phyloP scores from a whole-genome alignment of 2,113 vertebrate genomes.

The Paramormyrops kingsleyae region DNA sequence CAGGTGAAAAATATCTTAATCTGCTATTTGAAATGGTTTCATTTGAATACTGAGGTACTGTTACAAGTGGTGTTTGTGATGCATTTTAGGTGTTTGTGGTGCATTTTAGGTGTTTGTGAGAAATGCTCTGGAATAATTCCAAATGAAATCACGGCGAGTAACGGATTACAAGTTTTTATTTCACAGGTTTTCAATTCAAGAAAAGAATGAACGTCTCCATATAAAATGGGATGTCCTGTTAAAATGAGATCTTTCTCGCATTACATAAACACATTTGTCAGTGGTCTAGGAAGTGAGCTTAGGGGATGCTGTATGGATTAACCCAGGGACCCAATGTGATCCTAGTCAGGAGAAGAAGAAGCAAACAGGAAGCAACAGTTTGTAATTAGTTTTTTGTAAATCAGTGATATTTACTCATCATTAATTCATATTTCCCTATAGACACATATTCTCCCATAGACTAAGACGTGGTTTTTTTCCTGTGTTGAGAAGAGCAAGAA shows the following conservation, averaged over 20 bases:
- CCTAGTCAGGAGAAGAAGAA: background rate
- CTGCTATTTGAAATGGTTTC: background rate
- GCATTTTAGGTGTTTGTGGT: background rate
- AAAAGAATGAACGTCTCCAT: background rate
- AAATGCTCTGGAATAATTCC: background rate
- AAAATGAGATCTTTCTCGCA: background rate
- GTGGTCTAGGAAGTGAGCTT: background rate
- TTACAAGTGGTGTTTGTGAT: background rate
- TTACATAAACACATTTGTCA: background rate
- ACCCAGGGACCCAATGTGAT: background rate
- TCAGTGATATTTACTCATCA: background rate
- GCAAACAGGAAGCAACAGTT: background rate
- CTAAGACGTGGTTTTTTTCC: background rate
- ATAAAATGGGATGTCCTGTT: background rate
- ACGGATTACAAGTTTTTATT: background rate
- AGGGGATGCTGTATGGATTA: background rate
- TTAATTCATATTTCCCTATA: background rate
- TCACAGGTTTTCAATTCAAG: background rate
- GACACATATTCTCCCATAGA: background rate
- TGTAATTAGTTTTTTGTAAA: background rate
- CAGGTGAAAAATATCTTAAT: background rate
- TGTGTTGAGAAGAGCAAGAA: background rate
- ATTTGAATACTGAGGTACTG: background rate
- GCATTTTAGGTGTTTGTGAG: background rate
- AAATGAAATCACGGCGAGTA: background rate